Percentiles rank a stretch among this genome's conserved stretches.
Evolutionary conservation across 1,140 invertebrate species (phyloP).

Genomic region (Drosophila leontia): DNA sequence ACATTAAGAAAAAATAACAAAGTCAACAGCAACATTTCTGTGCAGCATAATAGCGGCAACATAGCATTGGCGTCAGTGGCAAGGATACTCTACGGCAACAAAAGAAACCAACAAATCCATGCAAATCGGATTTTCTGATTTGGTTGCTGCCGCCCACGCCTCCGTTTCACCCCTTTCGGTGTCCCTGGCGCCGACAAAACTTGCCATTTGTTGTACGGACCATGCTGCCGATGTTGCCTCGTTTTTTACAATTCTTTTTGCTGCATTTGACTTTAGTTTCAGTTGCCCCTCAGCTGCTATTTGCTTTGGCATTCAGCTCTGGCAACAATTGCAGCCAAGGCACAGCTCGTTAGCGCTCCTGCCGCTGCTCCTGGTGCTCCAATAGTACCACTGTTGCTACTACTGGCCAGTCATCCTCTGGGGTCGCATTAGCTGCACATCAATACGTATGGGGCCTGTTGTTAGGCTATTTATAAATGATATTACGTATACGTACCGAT

Average conservation of each 20-base stretch:
- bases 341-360: conserved; percentile 77
- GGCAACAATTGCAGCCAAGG: conserved; percentile 82
- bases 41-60: conserved; percentile 74
- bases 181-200: conserved; percentile 38
- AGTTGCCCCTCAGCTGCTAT: conserved; percentile 75
- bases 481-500: conserved; percentile 71
- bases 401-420: conserved; percentile 65
- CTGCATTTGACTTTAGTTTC: conserved; percentile 76
- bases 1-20: conserved; percentile 84
- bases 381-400: background rate
- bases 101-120: conserved; percentile 84
- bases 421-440: conserved; percentile 81
- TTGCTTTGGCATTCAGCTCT: conserved; percentile 82
- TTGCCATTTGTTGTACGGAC: conserved; percentile 39
- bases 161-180: conserved; percentile 5
- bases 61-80: conserved; percentile 75
- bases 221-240: conserved; percentile 19
- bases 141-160: conserved; percentile 44
- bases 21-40: conserved; percentile 72
- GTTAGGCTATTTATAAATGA: conserved; percentile 81
- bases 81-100: conserved; percentile 77
- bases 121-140: conserved; percentile 84
- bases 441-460: conserved; percentile 63
- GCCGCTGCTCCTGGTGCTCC: conserved; percentile 5
- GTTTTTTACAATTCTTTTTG: conserved; percentile 53